Base-by-base conservation (phyloP, 2,888 invertebrate species). In the Ectemnius lituratus region DNA sequence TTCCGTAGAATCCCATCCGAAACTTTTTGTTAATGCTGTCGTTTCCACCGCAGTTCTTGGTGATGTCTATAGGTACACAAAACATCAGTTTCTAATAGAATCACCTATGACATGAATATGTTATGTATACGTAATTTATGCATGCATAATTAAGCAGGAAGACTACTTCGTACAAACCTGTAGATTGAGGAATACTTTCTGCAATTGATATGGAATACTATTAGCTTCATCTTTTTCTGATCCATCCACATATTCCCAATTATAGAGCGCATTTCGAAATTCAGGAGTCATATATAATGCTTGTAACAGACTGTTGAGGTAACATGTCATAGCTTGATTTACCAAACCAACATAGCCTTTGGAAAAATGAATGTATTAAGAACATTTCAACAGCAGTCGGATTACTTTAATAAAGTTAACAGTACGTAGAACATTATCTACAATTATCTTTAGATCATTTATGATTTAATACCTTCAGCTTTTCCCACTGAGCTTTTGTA, bases 311-410 rank as follows among this genome's bases (percentile, higher is more conserved):
- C 97, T 97, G 91, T 97, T 97, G 71, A 97, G 92, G 89, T 97
- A 97, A 89, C 97, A 97, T 0, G 97, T 97, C 97, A 97, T 97
- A 0, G 97, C 97, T 90, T 97, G 96, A 90, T 97, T 97, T 8
- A 97, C 96, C 63, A 97, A 92, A 47, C 97, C 97, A 11, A 96
- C 96, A 90, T 95, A 96, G 74, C 91, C 93, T 87, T 59, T 57
- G 79, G 74, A n/a, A 65, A 64, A 37, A 61, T 16, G 58, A 13
- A n/a, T 5, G 58, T 46, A n/a, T n/a, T 14, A 6, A 18, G 2
- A 52, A 66, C 4, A 37, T 20, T 20, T 20, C 20, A 20, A 20
- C 20, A 20, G 20, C 20, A 20, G 20, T 20, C 20, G 59, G 57
- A 62, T 5, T 60, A 13, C 60, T 47, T 28, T 4, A 13, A 46